Evolutionary conservation across 2,113 vertebrate genomes (phyloP).

Genomic region (Neomonachus schauinslandi): DNA sequence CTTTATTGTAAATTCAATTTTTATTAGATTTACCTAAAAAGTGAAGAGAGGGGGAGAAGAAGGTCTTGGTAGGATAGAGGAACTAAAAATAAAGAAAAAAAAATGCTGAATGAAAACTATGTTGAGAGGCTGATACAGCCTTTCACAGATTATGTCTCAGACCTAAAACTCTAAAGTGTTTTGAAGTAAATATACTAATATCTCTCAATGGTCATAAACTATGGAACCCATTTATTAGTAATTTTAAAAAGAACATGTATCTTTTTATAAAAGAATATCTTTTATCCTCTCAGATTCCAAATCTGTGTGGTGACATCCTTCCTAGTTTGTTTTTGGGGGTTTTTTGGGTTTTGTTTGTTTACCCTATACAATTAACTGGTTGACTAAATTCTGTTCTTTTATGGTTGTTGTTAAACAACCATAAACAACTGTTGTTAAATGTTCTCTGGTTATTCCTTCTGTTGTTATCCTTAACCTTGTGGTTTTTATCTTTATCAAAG

Average conservation of each 20-base stretch:
- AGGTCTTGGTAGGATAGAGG: neutral
- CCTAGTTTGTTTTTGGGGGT: neutral
- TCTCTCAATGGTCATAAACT: neutral
- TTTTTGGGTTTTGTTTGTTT: neutral
- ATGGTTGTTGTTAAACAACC: neutral
- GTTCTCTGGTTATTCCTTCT: neutral
- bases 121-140: neutral
- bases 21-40: slow-evolving; percentile 19
- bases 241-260: neutral
- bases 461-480: neutral
- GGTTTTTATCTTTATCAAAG: neutral
- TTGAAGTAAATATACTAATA: neutral
- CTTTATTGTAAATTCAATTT: slow-evolving; percentile 6
- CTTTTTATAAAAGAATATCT: neutral
- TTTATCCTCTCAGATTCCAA: neutral
- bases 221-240: neutral
- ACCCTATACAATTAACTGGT: neutral
- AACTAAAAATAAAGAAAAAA: neutral
- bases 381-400: neutral
- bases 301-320: neutral
- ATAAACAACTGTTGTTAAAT: neutral
- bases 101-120: neutral
- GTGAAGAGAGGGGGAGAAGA: neutral
- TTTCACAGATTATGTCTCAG: neutral
- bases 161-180: neutral